A percentile compares a stretch with the other conserved stretches of the same genome.
These are phyloP conservation scores for Xanthia icteritia DNA, from an alignment of 2,888 invertebrate species.

Conservation along the genomic window DNA sequence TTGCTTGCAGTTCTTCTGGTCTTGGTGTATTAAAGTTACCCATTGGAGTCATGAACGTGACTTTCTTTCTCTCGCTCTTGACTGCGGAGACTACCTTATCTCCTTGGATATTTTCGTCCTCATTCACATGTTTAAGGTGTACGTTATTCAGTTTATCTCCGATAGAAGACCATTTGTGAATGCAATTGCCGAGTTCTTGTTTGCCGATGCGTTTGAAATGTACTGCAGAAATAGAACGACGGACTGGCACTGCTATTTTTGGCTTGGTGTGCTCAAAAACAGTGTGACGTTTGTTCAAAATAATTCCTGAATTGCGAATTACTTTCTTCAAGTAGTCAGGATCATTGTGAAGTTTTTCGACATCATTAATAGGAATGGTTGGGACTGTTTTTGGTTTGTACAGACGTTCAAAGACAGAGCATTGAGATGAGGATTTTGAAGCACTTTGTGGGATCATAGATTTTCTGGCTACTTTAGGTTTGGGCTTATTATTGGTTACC, in stretches of 20 bases:
- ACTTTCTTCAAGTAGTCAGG: conserved; percentile 78
- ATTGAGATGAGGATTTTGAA: conserved; percentile 52
- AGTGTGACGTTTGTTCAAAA: conserved; percentile 77
- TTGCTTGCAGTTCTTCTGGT: conserved; percentile 82
- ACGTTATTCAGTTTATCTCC: conserved; percentile 82
- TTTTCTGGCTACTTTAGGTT: conserved; percentile 60
- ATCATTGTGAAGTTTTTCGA: conserved; percentile 75
- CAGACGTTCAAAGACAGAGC: conserved; percentile 84
- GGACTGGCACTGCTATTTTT: conserved; percentile 66
- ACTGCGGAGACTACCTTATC: conserved; percentile 81
- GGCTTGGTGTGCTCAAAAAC: conserved; percentile 69
- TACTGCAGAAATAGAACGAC: conserved; percentile 87
- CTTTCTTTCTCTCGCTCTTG: conserved; percentile 85
- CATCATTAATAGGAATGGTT: conserved; percentile 66
- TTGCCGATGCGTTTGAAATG: conserved; percentile 85
- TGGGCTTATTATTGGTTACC: conserved; percentile 56
- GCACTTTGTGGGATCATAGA: conserved; percentile 70
- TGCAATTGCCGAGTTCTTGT: conserved; percentile 80
- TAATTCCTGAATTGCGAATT: conserved; percentile 72
- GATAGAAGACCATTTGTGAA: conserved; percentile 85
- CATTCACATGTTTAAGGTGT: conserved; percentile 77
- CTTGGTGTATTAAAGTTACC: conserved; percentile 81
- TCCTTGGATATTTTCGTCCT: conserved; percentile 75
- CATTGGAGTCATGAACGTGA: conserved; percentile 83
- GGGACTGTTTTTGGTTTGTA: conserved; percentile 80